Evolutionary conservation across 2,888 invertebrate species (phyloP).

Genomic region (Drosophila cognata): DNA sequence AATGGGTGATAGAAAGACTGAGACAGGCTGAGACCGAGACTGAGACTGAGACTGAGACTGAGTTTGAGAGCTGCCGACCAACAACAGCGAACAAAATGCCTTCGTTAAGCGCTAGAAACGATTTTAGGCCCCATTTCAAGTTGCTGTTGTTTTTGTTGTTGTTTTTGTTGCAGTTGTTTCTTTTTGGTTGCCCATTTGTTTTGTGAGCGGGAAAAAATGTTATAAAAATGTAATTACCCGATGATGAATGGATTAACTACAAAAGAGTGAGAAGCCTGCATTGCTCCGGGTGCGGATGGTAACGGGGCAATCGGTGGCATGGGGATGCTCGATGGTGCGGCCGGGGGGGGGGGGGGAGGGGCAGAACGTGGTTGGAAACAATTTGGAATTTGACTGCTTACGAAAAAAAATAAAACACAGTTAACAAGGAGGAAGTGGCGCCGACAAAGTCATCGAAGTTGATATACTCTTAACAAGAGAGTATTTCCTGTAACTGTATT

Average conservation of each 20-base stretch:
- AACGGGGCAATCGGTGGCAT: constrained; percentile 7
- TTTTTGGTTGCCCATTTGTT: constrained; percentile 71
- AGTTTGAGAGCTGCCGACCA: constrained; percentile 50
- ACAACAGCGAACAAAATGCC: constrained; percentile 76
- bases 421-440: constrained; percentile 51
- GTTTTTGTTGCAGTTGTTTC: constrained; percentile 42
- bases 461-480: constrained; percentile 30
- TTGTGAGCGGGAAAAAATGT: constrained; percentile 76
- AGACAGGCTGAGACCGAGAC: constrained; percentile 23
- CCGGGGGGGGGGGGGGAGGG: neutral
- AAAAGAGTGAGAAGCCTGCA: constrained; percentile 72
- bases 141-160: constrained; percentile 45
- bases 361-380: constrained; percentile 49
- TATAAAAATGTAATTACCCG: constrained; percentile 81
- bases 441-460: constrained; percentile 20
- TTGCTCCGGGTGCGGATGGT: constrained; percentile 69
- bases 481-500: neutral
- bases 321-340: neutral
- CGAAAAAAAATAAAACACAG: constrained; percentile 32
- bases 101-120: constrained; percentile 75
- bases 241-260: constrained; percentile 81
- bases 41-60: constrained; percentile 30
- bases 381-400: constrained; percentile 56
- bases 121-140: constrained; percentile 63
- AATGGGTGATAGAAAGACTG: constrained; percentile 67